Evolutionary conservation across 2,888 invertebrate species (phyloP), one percentile per base, ranked within the genome.

Genomic region (Drymonia ruficornis): DNA sequence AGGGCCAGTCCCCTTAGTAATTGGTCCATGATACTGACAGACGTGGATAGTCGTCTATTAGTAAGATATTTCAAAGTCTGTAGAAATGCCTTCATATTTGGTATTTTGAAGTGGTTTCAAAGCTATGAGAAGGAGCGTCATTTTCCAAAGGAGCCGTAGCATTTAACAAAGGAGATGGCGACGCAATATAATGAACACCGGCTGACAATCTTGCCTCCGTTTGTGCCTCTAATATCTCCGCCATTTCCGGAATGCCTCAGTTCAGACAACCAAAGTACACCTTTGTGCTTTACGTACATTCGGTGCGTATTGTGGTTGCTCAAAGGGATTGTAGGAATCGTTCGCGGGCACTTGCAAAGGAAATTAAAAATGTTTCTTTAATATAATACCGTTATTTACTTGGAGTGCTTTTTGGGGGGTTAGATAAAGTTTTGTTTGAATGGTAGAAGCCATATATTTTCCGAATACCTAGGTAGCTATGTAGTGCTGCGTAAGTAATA

Each of bases 261-360:
- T 40, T 16, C 38, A 6, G 38, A 15, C 4, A 7, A 7, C 6
- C 11, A 15, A 15, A 15, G 38, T 38, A 18, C n/a, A 18, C 19
- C 43, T 43, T 23, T 43, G 43, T 43, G 19, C 13, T 43, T 18
- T 2, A 18, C 19, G 43, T 13, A 19, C 19, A 11, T 23, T 19
- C 11, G 18, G 16, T 16, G 43, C 13, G 19, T 43, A 43, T 43
- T 43, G 19, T 43, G 19, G 19, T 6, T 4, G 5, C 42, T 19
- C 43, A 43, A 43, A 19, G 43, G 23, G 43, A 43, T 43, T 19
- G 43, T 6, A 43, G 5, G 43, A 40, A 43, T 43, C 23, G 43
- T 43, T 19, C 19, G 13, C 18, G 15, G 43, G 13, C 11, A 13
- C 43, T 4, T 13, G 43, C 43, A 13, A 4, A 43, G 43, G 19